Evolutionary conservation across 2,113 vertebrate genomes (phyloP).

Genomic region (Onychostruthus taczanowskii): DNA sequence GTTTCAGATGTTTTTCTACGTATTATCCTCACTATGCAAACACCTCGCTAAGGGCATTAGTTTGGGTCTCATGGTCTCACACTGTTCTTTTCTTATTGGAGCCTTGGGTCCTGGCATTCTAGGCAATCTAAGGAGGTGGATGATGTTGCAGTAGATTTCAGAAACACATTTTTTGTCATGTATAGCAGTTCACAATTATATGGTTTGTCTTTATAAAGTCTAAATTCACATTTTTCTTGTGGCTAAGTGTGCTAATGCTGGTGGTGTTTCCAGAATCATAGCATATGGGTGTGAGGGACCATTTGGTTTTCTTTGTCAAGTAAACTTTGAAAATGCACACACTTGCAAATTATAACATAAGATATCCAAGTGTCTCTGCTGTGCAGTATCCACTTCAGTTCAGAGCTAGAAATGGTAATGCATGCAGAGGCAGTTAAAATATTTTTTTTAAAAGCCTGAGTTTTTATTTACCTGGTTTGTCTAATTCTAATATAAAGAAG

Average conservation of each 20-base stretch:
- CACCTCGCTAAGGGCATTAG: neutral
- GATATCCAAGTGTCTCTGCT: neutral
- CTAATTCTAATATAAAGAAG: neutral
- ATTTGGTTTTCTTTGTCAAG: neutral
- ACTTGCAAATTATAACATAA: neutral
- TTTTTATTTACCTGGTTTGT: neutral
- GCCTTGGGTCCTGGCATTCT: neutral
- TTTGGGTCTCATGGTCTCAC: neutral
- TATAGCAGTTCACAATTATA: neutral
- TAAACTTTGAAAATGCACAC: neutral
- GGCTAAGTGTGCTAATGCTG: neutral
- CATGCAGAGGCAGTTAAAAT: neutral
- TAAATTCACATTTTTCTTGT: neutral
- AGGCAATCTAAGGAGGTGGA: neutral
- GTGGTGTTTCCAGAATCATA: rapidly evolving
- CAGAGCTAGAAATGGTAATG: neutral
- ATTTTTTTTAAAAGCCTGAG: neutral
- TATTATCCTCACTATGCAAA: neutral
- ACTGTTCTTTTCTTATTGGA: neutral
- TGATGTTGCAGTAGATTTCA: neutral
- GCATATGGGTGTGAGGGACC: neutral
- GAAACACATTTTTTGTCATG: neutral
- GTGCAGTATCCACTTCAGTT: neutral
- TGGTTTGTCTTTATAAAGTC: neutral
- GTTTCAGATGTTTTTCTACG: neutral